Conservation (phyloP, 1,140 invertebrate species). For the Musca domestica region DNA sequence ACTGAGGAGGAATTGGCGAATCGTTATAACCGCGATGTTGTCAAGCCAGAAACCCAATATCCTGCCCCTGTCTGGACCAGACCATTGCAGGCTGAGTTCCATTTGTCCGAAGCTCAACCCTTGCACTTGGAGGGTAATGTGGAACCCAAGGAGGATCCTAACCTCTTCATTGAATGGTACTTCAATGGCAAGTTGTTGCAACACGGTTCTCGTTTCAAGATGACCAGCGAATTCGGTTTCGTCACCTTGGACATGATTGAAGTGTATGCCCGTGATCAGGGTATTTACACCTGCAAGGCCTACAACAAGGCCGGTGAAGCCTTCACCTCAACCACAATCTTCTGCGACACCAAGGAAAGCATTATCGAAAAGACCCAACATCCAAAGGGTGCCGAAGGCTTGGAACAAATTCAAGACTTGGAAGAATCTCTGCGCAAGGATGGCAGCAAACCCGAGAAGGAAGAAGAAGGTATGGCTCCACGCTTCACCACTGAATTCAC, state of each 20-base stretch:
- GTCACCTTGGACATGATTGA: slow-evolving; percentile 86
- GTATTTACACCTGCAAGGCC: slow-evolving; percentile 89
- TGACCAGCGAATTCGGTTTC: slow-evolving; percentile 89
- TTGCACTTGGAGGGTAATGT: slow-evolving; percentile 91
- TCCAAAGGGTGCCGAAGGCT: slow-evolving; percentile 87
- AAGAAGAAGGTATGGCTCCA: slow-evolving; percentile 77
- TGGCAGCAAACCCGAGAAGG: slow-evolving; percentile 65
- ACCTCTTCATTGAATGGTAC: slow-evolving; percentile 92
- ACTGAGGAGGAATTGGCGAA: slow-evolving; percentile 73
- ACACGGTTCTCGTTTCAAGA: slow-evolving; percentile 81
- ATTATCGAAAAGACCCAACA: slow-evolving; percentile 87
- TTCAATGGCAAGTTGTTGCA: slow-evolving; percentile 86
- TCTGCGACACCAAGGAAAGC: slow-evolving; percentile 76
- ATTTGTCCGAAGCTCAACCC: slow-evolving; percentile 84
- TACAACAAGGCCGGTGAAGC: slow-evolving; percentile 85
- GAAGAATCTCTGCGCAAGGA: slow-evolving; percentile 80
- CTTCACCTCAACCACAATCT: slow-evolving; percentile 86
- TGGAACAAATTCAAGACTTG: slow-evolving; percentile 86
- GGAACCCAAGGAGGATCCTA: slow-evolving; percentile 94
- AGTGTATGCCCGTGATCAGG: slow-evolving; percentile 89
- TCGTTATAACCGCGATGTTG: slow-evolving; percentile 65
- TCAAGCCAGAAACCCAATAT: slow-evolving; percentile 71
- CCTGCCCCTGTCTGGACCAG: slow-evolving; percentile 86
- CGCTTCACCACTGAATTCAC: slow-evolving; percentile 85
- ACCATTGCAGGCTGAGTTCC: slow-evolving; percentile 76